These are phyloP conservation scores for Xerus inauris DNA, from an alignment of 2,113 vertebrate genomes.

Conservation along the genomic window DNA sequence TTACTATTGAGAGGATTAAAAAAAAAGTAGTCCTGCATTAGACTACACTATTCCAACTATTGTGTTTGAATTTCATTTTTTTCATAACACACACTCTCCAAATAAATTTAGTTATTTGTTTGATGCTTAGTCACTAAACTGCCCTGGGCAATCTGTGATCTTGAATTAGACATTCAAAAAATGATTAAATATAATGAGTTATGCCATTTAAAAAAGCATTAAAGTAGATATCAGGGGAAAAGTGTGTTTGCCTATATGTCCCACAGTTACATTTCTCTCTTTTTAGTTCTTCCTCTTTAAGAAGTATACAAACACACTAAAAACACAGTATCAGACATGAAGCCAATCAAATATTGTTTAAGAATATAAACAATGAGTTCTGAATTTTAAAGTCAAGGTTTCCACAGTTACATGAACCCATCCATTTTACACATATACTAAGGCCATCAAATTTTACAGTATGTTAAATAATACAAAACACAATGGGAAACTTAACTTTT, in stretches of 20 bases:
- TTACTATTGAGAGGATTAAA: conserved; percentile 47
- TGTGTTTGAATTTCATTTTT: conserved; percentile 43
- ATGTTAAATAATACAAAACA: conserved; percentile 65
- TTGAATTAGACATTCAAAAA: conserved; percentile 67
- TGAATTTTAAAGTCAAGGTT: conserved; percentile 68
- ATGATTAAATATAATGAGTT: conserved; percentile 43
- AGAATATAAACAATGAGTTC: conserved; percentile 41
- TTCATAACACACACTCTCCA: conserved; percentile 26
- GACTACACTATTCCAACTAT: not conserved
- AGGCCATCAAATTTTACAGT: conserved; percentile 43
- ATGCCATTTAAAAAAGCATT: not conserved
- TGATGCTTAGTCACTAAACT: conserved; percentile 51
- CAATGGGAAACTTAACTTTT: conserved; percentile 62
- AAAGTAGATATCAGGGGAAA: conserved; percentile 32
- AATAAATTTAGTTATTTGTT: conserved; percentile 62
- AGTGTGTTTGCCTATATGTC: not conserved
- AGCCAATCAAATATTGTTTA: conserved; percentile 51
- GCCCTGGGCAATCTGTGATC: conserved; percentile 41
- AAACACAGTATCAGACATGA: conserved; percentile 51
- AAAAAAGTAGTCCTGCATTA: not conserved
- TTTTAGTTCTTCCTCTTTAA: conserved; percentile 9
- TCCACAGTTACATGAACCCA: conserved; percentile 44
- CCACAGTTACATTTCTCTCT: not conserved
- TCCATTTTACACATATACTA: conserved; percentile 44
- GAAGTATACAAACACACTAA: conserved; percentile 55